Evolutionary conservation across 2,797 vertebrate species (phyloP), one percentile per base, ranked within the genome.

Genomic region (Apogon hyalosoma): DNA sequence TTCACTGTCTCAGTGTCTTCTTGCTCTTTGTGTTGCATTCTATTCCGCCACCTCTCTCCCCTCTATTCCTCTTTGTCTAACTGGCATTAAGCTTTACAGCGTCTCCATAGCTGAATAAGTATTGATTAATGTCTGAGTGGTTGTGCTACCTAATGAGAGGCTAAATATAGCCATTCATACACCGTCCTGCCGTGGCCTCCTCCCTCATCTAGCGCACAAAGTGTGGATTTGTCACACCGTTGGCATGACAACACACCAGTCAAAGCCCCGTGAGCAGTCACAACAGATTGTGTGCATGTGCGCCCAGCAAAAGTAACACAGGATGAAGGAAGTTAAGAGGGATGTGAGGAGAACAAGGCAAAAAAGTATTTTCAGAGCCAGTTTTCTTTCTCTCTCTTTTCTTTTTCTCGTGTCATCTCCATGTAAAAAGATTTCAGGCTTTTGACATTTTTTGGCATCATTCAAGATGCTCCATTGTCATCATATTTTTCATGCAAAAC

Each of bases 211-310:
- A 73, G 79, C 21, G 69, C 77, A 81, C 69, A 88, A 90, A 91
- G 82, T 91, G 86, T 83, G 82, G 83, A 88, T 82, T 57, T 85
- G 69, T 84, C 82, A 71, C 75, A 66, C 65, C 0, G 92, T 94
- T 93, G 87, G 92, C 92, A 92, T 92, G 91, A 93, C 88, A 93
- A 94, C 91, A 76, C 66, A 73, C 57, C 52, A 68, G 85, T 89
- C 85, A 89, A 92, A 83, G 80, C 81, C 77, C 63, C 73, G 42
- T 69, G 81, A 87, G 73, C 75, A 76, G 79, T 77, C 79, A 69
- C 81, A 76, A 83, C 86, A 90, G 88, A 92, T 87, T 85, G 78
- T 75, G 73, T 82, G 71, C 50, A 67, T 81, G 73, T 72, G 52
- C 69, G 75, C 42, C 68, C 8, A 36, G 75, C 59, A 62, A 74